Evolutionary conservation across 2,113 vertebrate species (phyloP).

Genomic region (Callospermophilus lateralis): DNA sequence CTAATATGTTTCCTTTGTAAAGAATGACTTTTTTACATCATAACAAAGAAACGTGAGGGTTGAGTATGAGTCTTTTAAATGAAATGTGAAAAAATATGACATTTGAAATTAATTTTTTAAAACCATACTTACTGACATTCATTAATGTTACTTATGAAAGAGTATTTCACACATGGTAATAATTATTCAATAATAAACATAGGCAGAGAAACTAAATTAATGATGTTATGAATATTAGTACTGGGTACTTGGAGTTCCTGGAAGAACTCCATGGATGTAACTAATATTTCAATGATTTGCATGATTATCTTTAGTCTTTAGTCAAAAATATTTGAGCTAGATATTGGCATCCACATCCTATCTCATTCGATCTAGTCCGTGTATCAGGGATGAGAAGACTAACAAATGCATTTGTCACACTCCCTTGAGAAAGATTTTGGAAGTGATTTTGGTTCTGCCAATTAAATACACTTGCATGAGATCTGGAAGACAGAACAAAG

Average conservation of each 20-base stretch:
- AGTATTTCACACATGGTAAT: not conserved
- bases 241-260: not conserved
- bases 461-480: not conserved
- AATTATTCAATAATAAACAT: conserved; percentile 27
- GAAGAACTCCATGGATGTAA: not conserved
- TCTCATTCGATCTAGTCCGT: not conserved
- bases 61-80: not conserved
- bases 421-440: not conserved
- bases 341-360: not conserved
- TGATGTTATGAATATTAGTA: not conserved
- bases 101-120: not conserved
- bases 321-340: not conserved
- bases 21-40: conserved; percentile 16
- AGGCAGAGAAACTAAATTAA: conserved; percentile 27
- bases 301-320: not conserved
- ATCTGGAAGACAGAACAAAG: not conserved
- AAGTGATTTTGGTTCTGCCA: not conserved
- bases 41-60: not conserved
- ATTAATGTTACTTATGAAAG: conserved; percentile 28
- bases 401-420: not conserved
- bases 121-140: not conserved
- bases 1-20: not conserved
- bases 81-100: conserved; percentile 21
- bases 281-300: not conserved
- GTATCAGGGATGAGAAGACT: not conserved